Conservation (phyloP, 2,888 invertebrate species). For the Pasiphila rectangulata region DNA sequence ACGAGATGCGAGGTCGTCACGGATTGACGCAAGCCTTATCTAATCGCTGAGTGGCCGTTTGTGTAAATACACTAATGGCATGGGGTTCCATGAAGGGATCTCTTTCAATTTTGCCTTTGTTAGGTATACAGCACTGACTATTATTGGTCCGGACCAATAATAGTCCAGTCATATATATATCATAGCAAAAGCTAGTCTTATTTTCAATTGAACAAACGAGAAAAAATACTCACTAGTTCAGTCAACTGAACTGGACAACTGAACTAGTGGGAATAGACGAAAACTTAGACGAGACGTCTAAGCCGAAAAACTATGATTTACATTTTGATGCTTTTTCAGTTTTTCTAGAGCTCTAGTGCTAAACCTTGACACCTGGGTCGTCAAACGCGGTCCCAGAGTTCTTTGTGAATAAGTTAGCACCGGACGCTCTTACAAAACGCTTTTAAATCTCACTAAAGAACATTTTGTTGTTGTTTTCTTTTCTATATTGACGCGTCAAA, state of each 20-base stretch:
- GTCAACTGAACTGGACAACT: too few relatives aligned
- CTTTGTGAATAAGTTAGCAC: conserved; percentile 33
- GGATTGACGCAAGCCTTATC: conserved; percentile 66
- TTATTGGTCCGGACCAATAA: too few relatives aligned
- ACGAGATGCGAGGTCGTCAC: conserved; percentile 42
- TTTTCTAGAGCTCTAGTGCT: conserved; percentile 8
- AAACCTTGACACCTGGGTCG: conserved; percentile 25
- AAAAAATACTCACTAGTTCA: neutral
- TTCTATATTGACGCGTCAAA: too few relatives aligned
- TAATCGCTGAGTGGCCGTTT: conserved; percentile 55
- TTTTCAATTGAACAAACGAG: neutral
- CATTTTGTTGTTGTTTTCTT: too few relatives aligned
- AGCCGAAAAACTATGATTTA: conserved; percentile 16
- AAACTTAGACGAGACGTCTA: too few relatives aligned
- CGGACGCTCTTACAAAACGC: conserved; percentile 22
- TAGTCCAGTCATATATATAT: too few relatives aligned
- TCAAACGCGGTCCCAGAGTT: conserved; percentile 17
- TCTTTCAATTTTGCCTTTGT: too few relatives aligned
- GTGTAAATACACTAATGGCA: conserved; percentile 50
- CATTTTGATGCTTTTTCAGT: conserved; percentile 17
- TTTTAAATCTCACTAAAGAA: conserved; percentile 2
- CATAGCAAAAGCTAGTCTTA: too few relatives aligned
- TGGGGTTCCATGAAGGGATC: conserved; percentile 7
- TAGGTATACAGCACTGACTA: too few relatives aligned
- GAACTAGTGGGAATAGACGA: too few relatives aligned